Conservation (phyloP, 2,888 invertebrate genomes). For the Luperina nickerlii region DNA sequence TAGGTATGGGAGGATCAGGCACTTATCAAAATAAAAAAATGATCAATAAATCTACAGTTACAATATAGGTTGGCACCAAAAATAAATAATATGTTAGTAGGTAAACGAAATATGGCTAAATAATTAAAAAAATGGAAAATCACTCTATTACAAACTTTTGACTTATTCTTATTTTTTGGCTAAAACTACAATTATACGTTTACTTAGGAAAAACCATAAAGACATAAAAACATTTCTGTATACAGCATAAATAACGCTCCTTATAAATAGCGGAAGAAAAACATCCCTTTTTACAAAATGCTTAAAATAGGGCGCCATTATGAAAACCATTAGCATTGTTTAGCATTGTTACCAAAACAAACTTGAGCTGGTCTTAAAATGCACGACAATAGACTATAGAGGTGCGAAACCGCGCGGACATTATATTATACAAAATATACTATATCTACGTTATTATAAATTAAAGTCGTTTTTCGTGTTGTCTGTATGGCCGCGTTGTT, state of each 20-base stretch:
- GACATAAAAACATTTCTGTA: neutral
- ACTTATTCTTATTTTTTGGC: neutral
- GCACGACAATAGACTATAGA: slow-evolving; percentile 74
- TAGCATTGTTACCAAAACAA: slow-evolving; percentile 74
- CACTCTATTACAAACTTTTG: neutral
- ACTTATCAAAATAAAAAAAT: no score
- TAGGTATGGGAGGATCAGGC: no score
- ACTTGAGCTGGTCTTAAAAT: slow-evolving; percentile 75
- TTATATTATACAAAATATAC: slow-evolving; percentile 45
- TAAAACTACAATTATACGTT: neutral
- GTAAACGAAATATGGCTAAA: neutral
- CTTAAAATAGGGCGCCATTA: slow-evolving; percentile 71
- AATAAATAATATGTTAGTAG: neutral
- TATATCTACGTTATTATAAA: neutral
- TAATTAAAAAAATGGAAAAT: neutral
- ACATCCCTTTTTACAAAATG: slow-evolving; percentile 59
- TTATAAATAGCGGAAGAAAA: slow-evolving; percentile 46
- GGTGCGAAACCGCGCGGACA: slow-evolving; percentile 68
- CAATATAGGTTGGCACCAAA: neutral
- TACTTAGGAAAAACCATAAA: neutral
- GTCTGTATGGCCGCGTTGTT: neutral
- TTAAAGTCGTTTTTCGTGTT: neutral
- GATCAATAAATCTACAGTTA: no score
- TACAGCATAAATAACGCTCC: slow-evolving; percentile 32
- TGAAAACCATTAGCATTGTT: slow-evolving; percentile 75